These are phyloP conservation scores for Pollimyrus isidori DNA, from an alignment of 2,113 vertebrate genomes.

Conservation along the genomic window DNA sequence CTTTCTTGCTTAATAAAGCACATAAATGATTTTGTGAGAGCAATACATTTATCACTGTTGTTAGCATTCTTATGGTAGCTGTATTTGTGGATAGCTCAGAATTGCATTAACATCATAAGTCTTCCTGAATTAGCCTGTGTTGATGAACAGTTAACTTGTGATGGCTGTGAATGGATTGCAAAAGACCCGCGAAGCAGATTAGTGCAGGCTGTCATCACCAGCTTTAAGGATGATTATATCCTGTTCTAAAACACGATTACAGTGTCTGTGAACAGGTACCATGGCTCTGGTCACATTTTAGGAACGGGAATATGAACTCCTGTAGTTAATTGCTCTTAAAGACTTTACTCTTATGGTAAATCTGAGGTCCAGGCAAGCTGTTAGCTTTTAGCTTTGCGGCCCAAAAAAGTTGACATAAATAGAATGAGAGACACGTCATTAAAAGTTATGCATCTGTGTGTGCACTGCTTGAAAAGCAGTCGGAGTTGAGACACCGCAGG, in stretches of 20 bases:
- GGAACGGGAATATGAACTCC: background rate
- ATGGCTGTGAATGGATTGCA: slow-evolving; percentile 1
- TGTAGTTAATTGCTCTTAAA: background rate
- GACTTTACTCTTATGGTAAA: background rate
- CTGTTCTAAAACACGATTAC: background rate
- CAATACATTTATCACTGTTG: background rate
- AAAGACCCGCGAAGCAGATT: background rate
- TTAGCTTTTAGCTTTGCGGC: background rate
- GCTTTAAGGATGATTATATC: background rate
- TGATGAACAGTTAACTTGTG: background rate
- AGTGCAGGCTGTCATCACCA: background rate
- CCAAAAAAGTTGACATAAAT: background rate
- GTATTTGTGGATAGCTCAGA: background rate
- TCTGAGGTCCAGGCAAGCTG: background rate
- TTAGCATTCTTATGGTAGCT: background rate
- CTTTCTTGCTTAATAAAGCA: background rate
- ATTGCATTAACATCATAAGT: background rate
- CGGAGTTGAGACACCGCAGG: background rate
- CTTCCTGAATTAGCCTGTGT: background rate
- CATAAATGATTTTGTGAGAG: background rate
- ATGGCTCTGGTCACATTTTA: background rate
- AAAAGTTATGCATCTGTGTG: background rate
- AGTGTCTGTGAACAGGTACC: background rate
- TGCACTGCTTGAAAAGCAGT: background rate
- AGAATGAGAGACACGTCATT: background rate